Percentiles rank a stretch among this genome's conserved stretches.
phyloP scores from a whole-genome alignment of 1,140 invertebrate species.

The Forficula auricularia region DNA sequence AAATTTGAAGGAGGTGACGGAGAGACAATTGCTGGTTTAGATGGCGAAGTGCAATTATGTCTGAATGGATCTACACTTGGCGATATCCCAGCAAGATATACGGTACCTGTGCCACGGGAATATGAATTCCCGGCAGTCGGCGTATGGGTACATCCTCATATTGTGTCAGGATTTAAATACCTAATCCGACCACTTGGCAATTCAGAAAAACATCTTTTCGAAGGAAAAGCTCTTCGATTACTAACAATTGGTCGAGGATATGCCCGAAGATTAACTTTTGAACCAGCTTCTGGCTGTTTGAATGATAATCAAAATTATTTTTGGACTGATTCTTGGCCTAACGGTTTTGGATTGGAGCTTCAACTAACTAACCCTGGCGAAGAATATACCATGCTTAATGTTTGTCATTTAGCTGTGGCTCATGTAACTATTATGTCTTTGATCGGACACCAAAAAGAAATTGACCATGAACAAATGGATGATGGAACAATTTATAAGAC shows the following conservation, averaged over 20 bases:
- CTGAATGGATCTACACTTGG: constrained; percentile 36
- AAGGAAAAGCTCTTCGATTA: constrained; percentile 41
- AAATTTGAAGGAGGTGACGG: background rate
- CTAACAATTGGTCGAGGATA: constrained; percentile 54
- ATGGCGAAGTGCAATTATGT: background rate
- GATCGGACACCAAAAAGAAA: constrained; percentile 25
- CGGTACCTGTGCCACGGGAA: constrained; percentile 34
- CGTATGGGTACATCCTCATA: constrained; percentile 48
- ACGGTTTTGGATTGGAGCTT: constrained; percentile 54
- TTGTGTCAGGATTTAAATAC: constrained; percentile 56
- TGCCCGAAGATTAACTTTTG: constrained; percentile 53
- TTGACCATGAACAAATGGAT: constrained; percentile 22
- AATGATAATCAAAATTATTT: constrained; percentile 56
- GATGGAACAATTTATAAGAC: constrained; percentile 38
- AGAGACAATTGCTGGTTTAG: too few relatives aligned
- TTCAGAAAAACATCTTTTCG: constrained; percentile 33
- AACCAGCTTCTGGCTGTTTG: constrained; percentile 36
- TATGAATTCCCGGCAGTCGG: constrained; percentile 55
- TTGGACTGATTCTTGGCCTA: constrained; percentile 54
- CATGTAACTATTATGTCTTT: too few relatives aligned
- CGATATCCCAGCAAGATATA: constrained; percentile 44
- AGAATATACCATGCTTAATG: constrained; percentile 48
- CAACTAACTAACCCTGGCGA: constrained; percentile 36
- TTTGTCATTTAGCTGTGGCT: constrained; percentile 37
- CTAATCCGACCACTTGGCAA: constrained; percentile 44